phyloP scores from a whole-genome alignment of 2,797 vertebrate genomes.

The Loris lydekkerianus region DNA sequence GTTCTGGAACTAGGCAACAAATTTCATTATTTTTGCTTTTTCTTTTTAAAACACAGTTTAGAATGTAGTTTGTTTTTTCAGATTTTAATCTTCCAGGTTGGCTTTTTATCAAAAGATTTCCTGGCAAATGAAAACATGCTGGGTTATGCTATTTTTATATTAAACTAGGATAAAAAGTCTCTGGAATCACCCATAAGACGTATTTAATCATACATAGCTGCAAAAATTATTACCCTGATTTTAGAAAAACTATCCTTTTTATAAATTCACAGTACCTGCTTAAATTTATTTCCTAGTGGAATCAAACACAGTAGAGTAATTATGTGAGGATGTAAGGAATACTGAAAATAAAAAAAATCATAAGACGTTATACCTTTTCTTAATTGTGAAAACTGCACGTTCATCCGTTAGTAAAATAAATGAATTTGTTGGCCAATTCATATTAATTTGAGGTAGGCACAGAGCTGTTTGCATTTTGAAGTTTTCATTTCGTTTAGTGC shows the following conservation, averaged over 20 bases:
- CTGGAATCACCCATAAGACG: not conserved
- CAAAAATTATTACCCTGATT: conserved; percentile 28
- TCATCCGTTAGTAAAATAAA: conserved; percentile 66
- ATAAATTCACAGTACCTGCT: not conserved
- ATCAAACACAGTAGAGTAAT: not conserved
- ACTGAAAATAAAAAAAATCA: not conserved
- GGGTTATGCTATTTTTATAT: conserved; percentile 50
- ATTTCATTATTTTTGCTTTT: rapidly evolving
- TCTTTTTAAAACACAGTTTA: not conserved
- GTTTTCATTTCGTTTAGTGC: conserved; percentile 84
- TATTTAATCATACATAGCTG: not conserved
- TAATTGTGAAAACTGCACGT: conserved; percentile 65
- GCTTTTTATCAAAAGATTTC: conserved; percentile 33
- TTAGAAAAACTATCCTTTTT: conserved; percentile 11
- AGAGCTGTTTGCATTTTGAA: conserved; percentile 76
- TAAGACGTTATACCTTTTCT: conserved; percentile 53
- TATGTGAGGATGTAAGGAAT: not conserved
- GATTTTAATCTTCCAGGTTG: not conserved
- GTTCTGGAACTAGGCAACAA: not conserved
- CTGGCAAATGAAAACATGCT: not conserved
- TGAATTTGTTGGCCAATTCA: conserved; percentile 76
- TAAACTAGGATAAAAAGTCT: conserved; percentile 33
- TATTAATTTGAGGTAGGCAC: conserved; percentile 74
- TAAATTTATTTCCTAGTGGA: conserved; percentile 5
- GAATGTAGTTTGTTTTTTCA: not conserved